Evolutionary conservation across 1,140 invertebrate genomes (phyloP).

Genomic region (Diorhabda carinulata): DNA sequence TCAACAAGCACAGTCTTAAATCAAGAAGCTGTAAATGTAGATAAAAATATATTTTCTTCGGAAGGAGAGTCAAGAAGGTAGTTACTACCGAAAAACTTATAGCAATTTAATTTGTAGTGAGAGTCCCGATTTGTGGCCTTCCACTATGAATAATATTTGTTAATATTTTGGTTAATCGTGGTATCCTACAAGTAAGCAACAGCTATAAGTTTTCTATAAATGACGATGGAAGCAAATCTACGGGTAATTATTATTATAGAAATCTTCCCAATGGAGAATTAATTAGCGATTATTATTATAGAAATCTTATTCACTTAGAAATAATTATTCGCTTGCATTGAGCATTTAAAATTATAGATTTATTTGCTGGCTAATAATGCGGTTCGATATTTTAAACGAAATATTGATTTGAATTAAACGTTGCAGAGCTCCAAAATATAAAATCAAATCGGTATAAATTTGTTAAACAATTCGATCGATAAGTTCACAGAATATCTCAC

Average conservation of each 20-base stretch:
- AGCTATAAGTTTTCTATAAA: conserved; percentile 26
- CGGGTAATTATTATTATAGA: conserved; percentile 22
- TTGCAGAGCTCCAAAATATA: conserved; percentile 21
- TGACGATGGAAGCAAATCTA: conserved; percentile 25
- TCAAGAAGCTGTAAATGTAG: too few species aligned
- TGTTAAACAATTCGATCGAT: conserved; percentile 19
- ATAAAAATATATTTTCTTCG: too few species aligned
- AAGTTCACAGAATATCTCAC: conserved; percentile 25
- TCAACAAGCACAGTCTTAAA: too few species aligned
- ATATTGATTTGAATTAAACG: conserved; percentile 23
- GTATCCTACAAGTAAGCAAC: conserved; percentile 9
- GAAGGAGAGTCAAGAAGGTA: too few species aligned
- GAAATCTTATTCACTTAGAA: background rate
- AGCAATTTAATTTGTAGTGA: conserved; percentile 11
- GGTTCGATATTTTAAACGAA: conserved; percentile 20
- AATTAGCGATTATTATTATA: conserved; percentile 3
- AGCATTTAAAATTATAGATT: conserved; percentile 23
- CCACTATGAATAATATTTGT: conserved; percentile 9
- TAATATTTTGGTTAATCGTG: conserved; percentile 25
- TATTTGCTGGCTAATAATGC: conserved; percentile 21
- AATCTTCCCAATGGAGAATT: conserved; percentile 29
- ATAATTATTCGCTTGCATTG: background rate
- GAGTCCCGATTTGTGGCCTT: conserved; percentile 20
- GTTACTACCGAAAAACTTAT: background rate
- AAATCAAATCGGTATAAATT: conserved; percentile 20